These are phyloP conservation scores for Hyppa rectilinea DNA, from an alignment of 2,888 invertebrate species.

Conservation along the genomic window DNA sequence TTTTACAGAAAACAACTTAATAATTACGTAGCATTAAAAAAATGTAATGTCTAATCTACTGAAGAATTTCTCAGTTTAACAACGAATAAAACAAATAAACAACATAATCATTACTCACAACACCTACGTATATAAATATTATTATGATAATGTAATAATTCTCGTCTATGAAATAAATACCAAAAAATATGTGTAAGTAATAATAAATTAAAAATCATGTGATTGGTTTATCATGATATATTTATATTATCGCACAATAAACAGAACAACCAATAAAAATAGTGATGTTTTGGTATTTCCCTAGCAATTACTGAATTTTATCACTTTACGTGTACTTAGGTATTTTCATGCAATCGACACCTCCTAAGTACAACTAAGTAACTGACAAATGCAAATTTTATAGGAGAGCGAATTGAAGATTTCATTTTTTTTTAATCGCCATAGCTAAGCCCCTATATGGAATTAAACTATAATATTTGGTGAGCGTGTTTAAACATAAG, in stretches of 20 bases:
- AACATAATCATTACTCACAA: background rate
- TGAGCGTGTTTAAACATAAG: conserved; percentile 9
- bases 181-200: background rate
- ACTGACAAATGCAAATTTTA: no score
- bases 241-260: conserved; percentile 44
- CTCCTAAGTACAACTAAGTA: no score
- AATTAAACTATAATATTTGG: conserved; percentile 20
- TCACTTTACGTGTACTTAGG: conserved; percentile 18
- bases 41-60: background rate
- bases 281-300: conserved; percentile 30
- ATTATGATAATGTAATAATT: conserved; percentile 7
- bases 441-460: background rate
- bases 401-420: no score
- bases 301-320: conserved; percentile 18
- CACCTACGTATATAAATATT: conserved; percentile 11
- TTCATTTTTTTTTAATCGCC: no score
- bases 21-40: no score
- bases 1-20: no score
- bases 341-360: no score
- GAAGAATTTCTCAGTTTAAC: background rate
- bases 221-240: conserved; percentile 39
- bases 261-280: conserved; percentile 32
- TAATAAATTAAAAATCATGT: conserved; percentile 18
- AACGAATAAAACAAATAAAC: background rate
- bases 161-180: conserved; percentile 12